Percentiles rank a stretch among this genome's conserved stretches.
Conservation (phyloP, 2,113 vertebrate genomes). For the Pachypanchax playfairii region DNA sequence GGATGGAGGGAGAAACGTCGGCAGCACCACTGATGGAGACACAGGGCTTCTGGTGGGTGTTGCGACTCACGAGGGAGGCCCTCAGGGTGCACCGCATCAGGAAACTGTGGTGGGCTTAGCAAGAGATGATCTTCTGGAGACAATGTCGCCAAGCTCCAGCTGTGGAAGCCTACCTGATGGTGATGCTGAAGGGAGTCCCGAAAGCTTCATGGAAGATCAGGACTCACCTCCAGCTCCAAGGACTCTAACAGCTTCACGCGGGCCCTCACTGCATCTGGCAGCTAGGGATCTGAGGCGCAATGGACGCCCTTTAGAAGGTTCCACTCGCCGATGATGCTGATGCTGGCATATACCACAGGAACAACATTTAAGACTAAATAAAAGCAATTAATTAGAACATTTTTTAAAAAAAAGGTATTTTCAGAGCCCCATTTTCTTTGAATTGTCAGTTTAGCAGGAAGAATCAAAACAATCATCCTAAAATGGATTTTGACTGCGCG, state of each 20-base stretch:
- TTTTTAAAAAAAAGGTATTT: slow-evolving; percentile 19
- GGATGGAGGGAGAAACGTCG: slow-evolving; percentile 87
- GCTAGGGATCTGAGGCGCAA: slow-evolving; percentile 82
- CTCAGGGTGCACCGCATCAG: slow-evolving; percentile 78
- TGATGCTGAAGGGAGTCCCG: slow-evolving; percentile 89
- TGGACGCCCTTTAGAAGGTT: slow-evolving; percentile 85
- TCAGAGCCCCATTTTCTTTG: slow-evolving; percentile 43
- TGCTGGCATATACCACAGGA: slow-evolving; percentile 17
- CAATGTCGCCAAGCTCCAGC: slow-evolving; percentile 91
- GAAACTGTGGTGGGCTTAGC: slow-evolving; percentile 84
- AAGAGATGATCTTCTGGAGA: slow-evolving; percentile 91
- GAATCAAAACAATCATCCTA: slow-evolving; percentile 19
- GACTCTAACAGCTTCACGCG: slow-evolving; percentile 79
- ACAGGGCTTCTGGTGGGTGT: slow-evolving; percentile 83
- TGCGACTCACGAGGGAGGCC: slow-evolving; percentile 74
- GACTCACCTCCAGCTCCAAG: slow-evolving; percentile 75
- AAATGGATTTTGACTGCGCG: slow-evolving; percentile 19
- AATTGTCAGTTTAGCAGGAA: slow-evolving; percentile 37
- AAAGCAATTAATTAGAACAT: slow-evolving; percentile 21
- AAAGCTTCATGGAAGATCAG: slow-evolving; percentile 89
- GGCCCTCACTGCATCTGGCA: slow-evolving; percentile 65
- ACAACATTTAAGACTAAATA: slow-evolving; percentile 33
- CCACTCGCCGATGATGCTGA: slow-evolving; percentile 86
- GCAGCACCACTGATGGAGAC: slow-evolving; percentile 81
- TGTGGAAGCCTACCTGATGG: slow-evolving; percentile 92